Evolutionary conservation across 53 echinoderm and acorn worm species (phyloP).

Genomic region (Temnopleurus reevesii): DNA sequence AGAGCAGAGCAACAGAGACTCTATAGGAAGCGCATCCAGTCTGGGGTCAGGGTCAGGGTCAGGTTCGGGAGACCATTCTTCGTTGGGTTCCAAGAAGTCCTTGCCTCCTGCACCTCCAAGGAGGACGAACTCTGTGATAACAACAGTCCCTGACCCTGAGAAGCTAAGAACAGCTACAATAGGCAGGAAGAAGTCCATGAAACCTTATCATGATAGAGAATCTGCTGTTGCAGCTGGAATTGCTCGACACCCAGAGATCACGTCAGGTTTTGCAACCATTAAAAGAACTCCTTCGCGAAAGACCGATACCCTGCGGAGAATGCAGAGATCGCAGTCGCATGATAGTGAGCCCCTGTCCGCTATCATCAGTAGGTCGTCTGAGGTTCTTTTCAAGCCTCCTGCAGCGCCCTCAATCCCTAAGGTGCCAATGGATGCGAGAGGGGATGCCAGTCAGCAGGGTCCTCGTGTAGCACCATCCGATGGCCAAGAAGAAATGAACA

Average conservation of each 20-base stretch:
- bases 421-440: constrained; percentile 35
- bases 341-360: constrained; percentile 65
- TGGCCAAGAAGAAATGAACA: constrained; percentile 18
- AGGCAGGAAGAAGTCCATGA: constrained; percentile 92
- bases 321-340: constrained; percentile 71
- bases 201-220: constrained; percentile 82
- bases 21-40: constrained; percentile 83
- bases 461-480: constrained; percentile 12
- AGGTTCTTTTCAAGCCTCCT: constrained; percentile 63
- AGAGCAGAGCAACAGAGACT: constrained; percentile 77
- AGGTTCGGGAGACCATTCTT: constrained; percentile 72
- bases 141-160: constrained; percentile 63
- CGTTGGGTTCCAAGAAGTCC: constrained; percentile 70
- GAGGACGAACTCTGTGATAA: constrained; percentile 77
- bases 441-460: not conserved
- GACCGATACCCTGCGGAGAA: constrained; percentile 59
- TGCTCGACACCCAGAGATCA: constrained; percentile 70
- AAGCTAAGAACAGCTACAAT: constrained; percentile 92
- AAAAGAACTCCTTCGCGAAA: constrained; percentile 83
- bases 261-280: constrained; percentile 92
- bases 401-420: constrained; percentile 51
- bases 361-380: constrained; percentile 39
- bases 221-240: constrained; percentile 61
- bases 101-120: constrained; percentile 83
- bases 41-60: constrained; percentile 80